Percentiles rank a stretch among this genome's conserved stretches.
Evolutionary conservation across 2,797 vertebrate genomes (phyloP).

Genomic region (Perodicticus potto): DNA sequence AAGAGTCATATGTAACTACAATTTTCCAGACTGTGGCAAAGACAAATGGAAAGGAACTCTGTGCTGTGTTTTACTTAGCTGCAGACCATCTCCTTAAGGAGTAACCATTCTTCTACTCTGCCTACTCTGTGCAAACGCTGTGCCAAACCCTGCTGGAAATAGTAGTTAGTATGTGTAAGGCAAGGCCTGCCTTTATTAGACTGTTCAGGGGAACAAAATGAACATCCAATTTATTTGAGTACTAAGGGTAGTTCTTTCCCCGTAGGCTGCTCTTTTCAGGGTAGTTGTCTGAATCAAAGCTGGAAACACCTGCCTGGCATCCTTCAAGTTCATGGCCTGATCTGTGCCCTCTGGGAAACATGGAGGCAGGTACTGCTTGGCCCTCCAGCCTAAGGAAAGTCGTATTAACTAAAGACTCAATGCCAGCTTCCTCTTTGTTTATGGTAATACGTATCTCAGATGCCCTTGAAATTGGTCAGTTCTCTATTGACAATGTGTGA

Average conservation of each 20-base stretch:
- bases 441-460: background rate
- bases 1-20: constrained; percentile 82
- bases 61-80: constrained; percentile 31
- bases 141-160: background rate
- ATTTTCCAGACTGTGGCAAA: constrained; percentile 72
- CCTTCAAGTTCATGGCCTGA: background rate
- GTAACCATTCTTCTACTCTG: background rate
- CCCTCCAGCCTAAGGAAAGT: background rate
- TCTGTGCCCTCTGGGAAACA: background rate
- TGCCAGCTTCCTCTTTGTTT: background rate
- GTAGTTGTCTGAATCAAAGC: background rate
- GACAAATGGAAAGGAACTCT: constrained; percentile 52
- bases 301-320: background rate
- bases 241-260: background rate
- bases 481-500: constrained; percentile 16
- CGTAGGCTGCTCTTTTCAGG: background rate
- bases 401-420: background rate
- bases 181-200: background rate
- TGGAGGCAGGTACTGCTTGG: background rate
- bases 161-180: background rate
- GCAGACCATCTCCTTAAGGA: background rate
- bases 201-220: background rate
- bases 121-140: constrained; percentile 12
- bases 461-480: background rate
- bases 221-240: background rate